phyloP scores from a whole-genome alignment of 2,888 invertebrate species.

The Drosophila barbarae region DNA sequence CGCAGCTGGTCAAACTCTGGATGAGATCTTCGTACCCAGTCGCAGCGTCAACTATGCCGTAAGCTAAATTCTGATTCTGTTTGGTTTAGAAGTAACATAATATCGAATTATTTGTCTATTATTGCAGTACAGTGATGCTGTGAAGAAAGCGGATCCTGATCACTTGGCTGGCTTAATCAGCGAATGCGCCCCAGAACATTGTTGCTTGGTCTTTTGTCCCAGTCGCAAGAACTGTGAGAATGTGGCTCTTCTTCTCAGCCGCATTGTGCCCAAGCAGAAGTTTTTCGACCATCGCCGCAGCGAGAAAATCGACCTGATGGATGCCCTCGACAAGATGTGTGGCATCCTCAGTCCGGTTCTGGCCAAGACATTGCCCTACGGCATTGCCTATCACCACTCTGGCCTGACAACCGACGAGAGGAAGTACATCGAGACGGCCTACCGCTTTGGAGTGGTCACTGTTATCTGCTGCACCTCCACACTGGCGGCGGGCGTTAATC shows the following conservation, averaged over 20 bases:
- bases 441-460: constrained; percentile 89
- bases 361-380: constrained; percentile 85
- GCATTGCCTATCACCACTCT: constrained; percentile 96
- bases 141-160: constrained; percentile 87
- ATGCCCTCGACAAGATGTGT: constrained; percentile 84
- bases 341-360: constrained; percentile 85
- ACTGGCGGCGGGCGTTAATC: constrained; percentile 97
- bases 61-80: neutral
- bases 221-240: constrained; percentile 95
- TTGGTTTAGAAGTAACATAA: too few relatives aligned
- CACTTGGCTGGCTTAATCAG: constrained; percentile 88
- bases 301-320: constrained; percentile 83
- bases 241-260: constrained; percentile 88
- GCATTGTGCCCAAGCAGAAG: constrained; percentile 82
- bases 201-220: constrained; percentile 95
- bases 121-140: constrained; percentile 83
- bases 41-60: constrained; percentile 81
- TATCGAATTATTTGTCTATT: neutral
- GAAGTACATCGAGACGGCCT: constrained; percentile 90
- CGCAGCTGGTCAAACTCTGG: constrained; percentile 78
- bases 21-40: constrained; percentile 81
- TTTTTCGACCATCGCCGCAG: constrained; percentile 81
- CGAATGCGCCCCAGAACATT: constrained; percentile 89
- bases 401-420: constrained; percentile 94
- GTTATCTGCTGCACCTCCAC: constrained; percentile 97